Percentiles rank a stretch among this genome's conserved stretches.
Evolutionary conservation across 37 sponge, comb jelly and placozoan genomes (phyloP).

Genomic region (Oscarella lobularis): DNA sequence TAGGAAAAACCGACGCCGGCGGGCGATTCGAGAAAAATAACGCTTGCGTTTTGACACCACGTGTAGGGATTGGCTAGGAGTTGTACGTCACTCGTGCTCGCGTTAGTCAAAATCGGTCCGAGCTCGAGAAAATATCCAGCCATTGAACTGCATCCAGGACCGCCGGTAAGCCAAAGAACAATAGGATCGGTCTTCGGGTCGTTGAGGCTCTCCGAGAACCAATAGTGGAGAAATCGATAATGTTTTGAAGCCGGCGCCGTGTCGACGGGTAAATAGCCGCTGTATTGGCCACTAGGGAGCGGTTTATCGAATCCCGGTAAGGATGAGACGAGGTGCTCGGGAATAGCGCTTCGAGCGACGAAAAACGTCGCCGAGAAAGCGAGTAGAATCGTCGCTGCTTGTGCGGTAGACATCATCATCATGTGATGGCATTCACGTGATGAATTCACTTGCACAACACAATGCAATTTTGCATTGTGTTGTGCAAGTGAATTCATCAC

Average conservation of each 20-base stretch:
- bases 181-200: conserved; percentile 26
- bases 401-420: too few species aligned
- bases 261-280: conserved; percentile 28
- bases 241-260: conserved; percentile 13
- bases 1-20: conserved; percentile 50
- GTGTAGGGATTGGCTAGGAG: conserved; percentile 18
- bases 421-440: too few species aligned
- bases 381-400: too few species aligned
- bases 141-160: conserved; percentile 48
- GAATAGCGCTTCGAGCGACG: too few species aligned
- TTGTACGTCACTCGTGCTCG: background rate
- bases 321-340: conserved; percentile 6
- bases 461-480: too few species aligned
- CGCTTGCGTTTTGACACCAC: conserved; percentile 37
- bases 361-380: too few species aligned
- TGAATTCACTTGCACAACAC: too few species aligned
- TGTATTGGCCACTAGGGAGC: conserved; percentile 20
- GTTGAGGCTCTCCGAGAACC: conserved; percentile 32
- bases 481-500: too few species aligned
- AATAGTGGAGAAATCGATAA: conserved; percentile 60
- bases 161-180: conserved; percentile 43
- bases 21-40: conserved; percentile 41
- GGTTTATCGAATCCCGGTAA: conserved; percentile 21
- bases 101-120: background rate
- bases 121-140: conserved; percentile 23